phyloP scores from a whole-genome alignment of 2,113 vertebrate species.

The Gopherus evgoodei region DNA sequence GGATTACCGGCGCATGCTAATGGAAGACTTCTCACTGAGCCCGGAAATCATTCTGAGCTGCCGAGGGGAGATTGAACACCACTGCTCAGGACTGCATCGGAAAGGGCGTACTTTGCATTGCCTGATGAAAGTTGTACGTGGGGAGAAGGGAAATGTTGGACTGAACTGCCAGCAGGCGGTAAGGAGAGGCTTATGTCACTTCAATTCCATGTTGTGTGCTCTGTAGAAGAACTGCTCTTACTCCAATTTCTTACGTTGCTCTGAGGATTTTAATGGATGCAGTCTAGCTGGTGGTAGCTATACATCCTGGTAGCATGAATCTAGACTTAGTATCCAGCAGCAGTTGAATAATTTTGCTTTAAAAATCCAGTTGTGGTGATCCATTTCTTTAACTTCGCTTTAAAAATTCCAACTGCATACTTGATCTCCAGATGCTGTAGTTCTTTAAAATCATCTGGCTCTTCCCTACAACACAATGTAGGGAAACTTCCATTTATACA shows the following conservation, averaged over 20 bases:
- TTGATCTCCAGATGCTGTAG: neutral
- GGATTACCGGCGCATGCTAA: constrained; percentile 96
- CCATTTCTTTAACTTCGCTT: neutral
- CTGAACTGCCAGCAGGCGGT: constrained; percentile 92
- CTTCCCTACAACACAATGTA: neutral
- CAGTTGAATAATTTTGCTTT: neutral
- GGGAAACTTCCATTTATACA: neutral
- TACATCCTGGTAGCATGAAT: neutral
- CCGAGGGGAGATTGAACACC: constrained; percentile 92
- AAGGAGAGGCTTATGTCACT: constrained; percentile 37
- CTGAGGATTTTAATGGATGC: neutral
- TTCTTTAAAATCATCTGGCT: neutral
- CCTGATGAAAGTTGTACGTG: constrained; percentile 92
- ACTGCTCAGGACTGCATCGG: constrained; percentile 94
- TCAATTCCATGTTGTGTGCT: fast-evolving
- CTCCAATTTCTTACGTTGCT: fast-evolving
- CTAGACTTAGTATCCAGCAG: neutral
- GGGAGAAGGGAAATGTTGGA: constrained; percentile 87
- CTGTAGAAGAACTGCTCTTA: neutral
- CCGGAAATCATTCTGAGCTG: constrained; percentile 97
- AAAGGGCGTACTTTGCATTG: constrained; percentile 97
- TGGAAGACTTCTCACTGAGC: constrained; percentile 97
- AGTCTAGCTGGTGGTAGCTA: neutral
- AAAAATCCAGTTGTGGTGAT: neutral
- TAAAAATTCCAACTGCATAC: neutral